Percentiles rank a stretch among this genome's conserved stretches.
Conservation (phyloP, 2,888 invertebrate species). For the Apantesis nais region DNA sequence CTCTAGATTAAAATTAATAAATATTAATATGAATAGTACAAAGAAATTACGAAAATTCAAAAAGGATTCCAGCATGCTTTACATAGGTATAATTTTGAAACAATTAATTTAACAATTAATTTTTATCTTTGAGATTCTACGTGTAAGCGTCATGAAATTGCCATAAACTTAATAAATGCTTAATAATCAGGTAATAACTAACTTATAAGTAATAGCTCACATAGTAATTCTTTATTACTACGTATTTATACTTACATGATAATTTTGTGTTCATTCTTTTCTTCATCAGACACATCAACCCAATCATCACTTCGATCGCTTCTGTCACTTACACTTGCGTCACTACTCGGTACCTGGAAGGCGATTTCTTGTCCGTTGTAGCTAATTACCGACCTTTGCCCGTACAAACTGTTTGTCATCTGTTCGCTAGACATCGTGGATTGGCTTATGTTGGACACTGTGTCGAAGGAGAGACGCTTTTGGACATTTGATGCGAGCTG, state of each 20-base stretch:
- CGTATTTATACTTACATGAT: slow-evolving; percentile 84
- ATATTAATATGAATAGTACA: background rate
- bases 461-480: slow-evolving; percentile 78
- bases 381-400: slow-evolving; percentile 80
- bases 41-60: background rate
- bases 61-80: background rate
- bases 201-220: too few species aligned
- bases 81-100: background rate
- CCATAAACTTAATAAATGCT: background rate
- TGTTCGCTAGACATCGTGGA: slow-evolving; percentile 86
- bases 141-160: background rate
- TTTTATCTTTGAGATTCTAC: background rate
- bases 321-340: slow-evolving; percentile 85
- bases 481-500: slow-evolving; percentile 69
- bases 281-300: slow-evolving; percentile 88
- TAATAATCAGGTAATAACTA: too few species aligned
- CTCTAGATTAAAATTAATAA: background rate
- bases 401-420: slow-evolving; percentile 87
- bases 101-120: background rate
- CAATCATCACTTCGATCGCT: slow-evolving; percentile 88
- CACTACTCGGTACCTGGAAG: slow-evolving; percentile 84
- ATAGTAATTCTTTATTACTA: too few species aligned
- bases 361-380: slow-evolving; percentile 81
- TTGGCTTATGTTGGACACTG: slow-evolving; percentile 80
- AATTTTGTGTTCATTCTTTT: slow-evolving; percentile 81